Evolutionary conservation across 2,113 vertebrate genomes (phyloP), one percentile per base, ranked within the genome.

Genomic region (Pseudolaguvia tuberculata): DNA sequence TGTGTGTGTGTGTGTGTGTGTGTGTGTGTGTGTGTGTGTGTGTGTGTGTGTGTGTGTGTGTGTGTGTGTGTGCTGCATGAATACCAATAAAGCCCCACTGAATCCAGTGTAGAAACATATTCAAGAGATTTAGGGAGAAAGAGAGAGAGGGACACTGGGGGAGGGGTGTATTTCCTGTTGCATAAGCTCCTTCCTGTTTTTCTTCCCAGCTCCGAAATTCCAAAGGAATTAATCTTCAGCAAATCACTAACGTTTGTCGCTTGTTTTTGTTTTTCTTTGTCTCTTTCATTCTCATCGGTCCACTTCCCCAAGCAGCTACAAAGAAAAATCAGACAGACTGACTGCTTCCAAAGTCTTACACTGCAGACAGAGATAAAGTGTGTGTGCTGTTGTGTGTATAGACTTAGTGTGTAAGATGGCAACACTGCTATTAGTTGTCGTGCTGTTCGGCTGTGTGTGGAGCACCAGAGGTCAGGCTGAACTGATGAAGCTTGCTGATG

Each of bases 401-500:
- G 23, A 51, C 11, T 27, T 27, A 3, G 27, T 45, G 35, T 57
- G 75, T 75, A 81, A 84, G 83, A 82, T 81, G 76, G 23, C 17
- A 20, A 12, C 10, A 13, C 15, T 50, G 15, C 27, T 50, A 47
- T 50, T 67, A 25, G 9, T 67, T 27, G 14, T 58, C 13, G 78
- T 84, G 85, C 70, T 86, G 76, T 9, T 27, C 1, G 10, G 76
- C 51, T 62, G 27, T 1, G 45, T 25, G 21, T 72, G 80, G 82
- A 83, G 73, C 31, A 72, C 65, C 5, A 35, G 61, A 14, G 86
- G 84, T 15, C 87, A 85, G 31, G 70, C 79, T 20, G 5, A 76
- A 10, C 72, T 79, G 39, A 27, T 10, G 17, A 77, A 63, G 5
- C 87, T 92, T 4, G 18, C 87, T 0, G 83, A 85, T 0, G 9